Conservation (phyloP, 2,888 invertebrate genomes). For the Ectropis crepuscularia region DNA sequence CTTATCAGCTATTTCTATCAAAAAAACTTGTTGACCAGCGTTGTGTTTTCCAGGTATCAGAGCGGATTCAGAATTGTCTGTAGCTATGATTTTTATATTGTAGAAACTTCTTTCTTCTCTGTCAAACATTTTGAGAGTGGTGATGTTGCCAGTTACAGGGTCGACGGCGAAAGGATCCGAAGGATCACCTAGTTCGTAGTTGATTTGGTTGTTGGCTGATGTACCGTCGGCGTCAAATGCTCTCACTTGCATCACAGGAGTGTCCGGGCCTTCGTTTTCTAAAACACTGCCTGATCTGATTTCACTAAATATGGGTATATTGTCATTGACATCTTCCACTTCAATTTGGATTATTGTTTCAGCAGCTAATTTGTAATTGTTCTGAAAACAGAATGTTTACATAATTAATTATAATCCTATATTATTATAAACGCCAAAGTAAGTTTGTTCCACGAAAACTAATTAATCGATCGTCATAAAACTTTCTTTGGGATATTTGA, state of each 20-base stretch:
- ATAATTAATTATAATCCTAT: too few species aligned
- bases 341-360: conserved; percentile 91
- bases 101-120: conserved; percentile 93
- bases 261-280: conserved; percentile 93
- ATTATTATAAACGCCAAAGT: too few species aligned
- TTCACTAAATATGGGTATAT: conserved; percentile 94
- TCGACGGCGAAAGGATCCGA: conserved; percentile 93
- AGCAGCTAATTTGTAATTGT: conserved; percentile 91
- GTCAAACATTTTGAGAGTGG: conserved; percentile 92
- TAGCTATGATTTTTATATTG: conserved; percentile 95
- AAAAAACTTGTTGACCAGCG: conserved; percentile 91
- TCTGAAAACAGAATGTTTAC: conserved; percentile 70
- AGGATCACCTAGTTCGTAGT: conserved; percentile 89
- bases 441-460: too few species aligned
- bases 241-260: conserved; percentile 93
- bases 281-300: conserved; percentile 92
- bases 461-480: too few species aligned
- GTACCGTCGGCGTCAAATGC: conserved; percentile 96
- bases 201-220: conserved; percentile 91
- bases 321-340: conserved; percentile 95
- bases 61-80: conserved; percentile 95
- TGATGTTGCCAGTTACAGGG: conserved; percentile 93
- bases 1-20: conserved; percentile 96
- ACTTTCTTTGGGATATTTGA: too few species aligned
- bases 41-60: conserved; percentile 88